Conservation (phyloP, 35 echinoderm and acorn worm species). For the Diadema setosum region DNA sequence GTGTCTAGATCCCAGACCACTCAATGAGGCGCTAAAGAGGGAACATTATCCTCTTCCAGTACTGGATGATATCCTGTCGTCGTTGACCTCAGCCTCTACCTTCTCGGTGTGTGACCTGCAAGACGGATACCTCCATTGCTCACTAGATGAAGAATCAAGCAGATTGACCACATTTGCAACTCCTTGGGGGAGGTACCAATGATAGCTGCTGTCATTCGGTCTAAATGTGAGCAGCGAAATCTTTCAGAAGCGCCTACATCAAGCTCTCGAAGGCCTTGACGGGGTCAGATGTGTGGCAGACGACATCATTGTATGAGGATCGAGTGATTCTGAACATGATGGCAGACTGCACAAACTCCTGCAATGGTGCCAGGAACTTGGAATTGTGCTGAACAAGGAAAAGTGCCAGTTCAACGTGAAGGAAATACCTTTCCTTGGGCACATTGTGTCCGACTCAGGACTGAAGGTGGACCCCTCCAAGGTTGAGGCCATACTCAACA, state of each 20-base stretch:
- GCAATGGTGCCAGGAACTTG: conserved; percentile 32
- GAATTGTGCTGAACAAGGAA: conserved; percentile 44
- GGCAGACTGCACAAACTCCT: background rate
- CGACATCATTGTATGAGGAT: conserved; percentile 44
- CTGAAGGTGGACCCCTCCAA: conserved; percentile 17
- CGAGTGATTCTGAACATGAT: background rate
- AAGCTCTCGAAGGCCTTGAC: conserved; percentile 39
- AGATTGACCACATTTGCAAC: conserved; percentile 62
- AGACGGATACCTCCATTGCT: background rate
- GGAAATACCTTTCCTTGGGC: conserved; percentile 42
- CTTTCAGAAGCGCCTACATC: conserved; percentile 51
- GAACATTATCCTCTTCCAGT: conserved; percentile 27
- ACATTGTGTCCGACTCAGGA: conserved; percentile 36
- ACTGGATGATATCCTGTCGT: conserved; percentile 11
- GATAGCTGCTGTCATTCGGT: conserved; percentile 70
- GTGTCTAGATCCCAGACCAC: conserved; percentile 45
- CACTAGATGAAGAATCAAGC: background rate
- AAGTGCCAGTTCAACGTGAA: conserved; percentile 48
- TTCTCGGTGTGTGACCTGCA: conserved; percentile 19
- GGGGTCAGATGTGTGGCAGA: conserved; percentile 53
- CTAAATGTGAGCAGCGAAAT: conserved; percentile 51
- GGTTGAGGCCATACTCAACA: conserved; percentile 33
- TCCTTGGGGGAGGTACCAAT: conserved; percentile 43
- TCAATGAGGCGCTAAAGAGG: conserved; percentile 28
- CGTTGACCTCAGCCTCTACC: background rate